Evolutionary conservation across 2,113 vertebrate species (phyloP), one percentile per base, ranked within the genome.

Genomic region (Polypterus bichir): DNA sequence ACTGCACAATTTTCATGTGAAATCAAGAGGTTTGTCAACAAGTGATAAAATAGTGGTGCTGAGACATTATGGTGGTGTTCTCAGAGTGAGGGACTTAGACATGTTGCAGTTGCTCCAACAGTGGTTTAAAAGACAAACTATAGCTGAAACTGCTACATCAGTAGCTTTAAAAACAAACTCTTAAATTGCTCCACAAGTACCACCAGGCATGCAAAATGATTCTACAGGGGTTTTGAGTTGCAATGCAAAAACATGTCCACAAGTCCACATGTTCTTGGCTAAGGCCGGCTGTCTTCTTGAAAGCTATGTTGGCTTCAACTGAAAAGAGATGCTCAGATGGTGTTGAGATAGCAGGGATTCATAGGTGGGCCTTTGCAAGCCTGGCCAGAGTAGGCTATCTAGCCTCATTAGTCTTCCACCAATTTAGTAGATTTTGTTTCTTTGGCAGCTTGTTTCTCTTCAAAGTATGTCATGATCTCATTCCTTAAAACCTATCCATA

Each of bases 331-430:
- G 3, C 27, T 27, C 63, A 10, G 68, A 49, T 45, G 62, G 68
- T 49, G 61, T 74, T 48, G 64, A 70, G 6, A 62, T 68, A 49
- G 66, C 62, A 55, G 68, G 59, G 48, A 69, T 65, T 56, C 54
- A 66, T 6, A 69, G 65, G 64, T 62, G 58, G 60, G 53, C 69
- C 64, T 27, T 59, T 5, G 27, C 27, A 27, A 27, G 27, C 27
- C 27, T 27, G 27, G 27, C 55, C 10, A 68, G 58, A 11, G 57
- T 59, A 9, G 61, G 64, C 60, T 59, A 62, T 27, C n/a, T 5
- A 4, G 27, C 57, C 49, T 62, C 61, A 66, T 60, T 69, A 6
- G 6, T 49, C 48, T 51, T 44, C 57, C 58, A 63, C 48, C 61
- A 69, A 6, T 5, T 53, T 7, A 72, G 63, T 44, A 62, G 62